phyloP scores from a whole-genome alignment of 2,888 invertebrate species.

The Tiliacea citrago region DNA sequence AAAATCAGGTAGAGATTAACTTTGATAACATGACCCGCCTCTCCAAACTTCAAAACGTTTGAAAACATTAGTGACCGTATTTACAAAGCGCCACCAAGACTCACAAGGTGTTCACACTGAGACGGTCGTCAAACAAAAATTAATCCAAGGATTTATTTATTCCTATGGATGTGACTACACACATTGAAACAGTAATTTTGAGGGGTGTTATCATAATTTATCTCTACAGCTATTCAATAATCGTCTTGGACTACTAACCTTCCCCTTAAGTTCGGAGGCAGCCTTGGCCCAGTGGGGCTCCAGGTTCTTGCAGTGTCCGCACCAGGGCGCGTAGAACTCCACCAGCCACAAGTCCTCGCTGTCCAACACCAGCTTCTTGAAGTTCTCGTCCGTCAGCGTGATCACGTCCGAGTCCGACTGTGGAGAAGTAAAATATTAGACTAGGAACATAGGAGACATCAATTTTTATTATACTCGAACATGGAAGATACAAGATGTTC shows the following conservation, averaged over 20 bases:
- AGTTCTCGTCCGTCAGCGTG: slow-evolving; percentile 98
- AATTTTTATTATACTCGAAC: background rate
- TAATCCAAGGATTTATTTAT: too few species aligned
- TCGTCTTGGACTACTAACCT: slow-evolving; percentile 87
- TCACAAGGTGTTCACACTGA: too few species aligned
- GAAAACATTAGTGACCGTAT: too few species aligned
- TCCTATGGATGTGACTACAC: too few species aligned
- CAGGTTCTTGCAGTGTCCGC: slow-evolving; percentile 98
- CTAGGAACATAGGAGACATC: slow-evolving; percentile 36
- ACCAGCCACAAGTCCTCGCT: slow-evolving; percentile 99
- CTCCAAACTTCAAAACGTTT: too few species aligned
- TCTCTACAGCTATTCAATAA: background rate
- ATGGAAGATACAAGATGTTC: background rate
- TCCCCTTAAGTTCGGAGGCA: slow-evolving; percentile 98
- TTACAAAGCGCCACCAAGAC: too few species aligned
- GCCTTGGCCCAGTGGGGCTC: slow-evolving; percentile 99
- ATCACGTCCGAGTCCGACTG: slow-evolving; percentile 93
- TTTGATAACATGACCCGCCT: too few species aligned
- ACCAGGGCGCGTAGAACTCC: slow-evolving; percentile 99
- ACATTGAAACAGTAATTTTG: too few species aligned
- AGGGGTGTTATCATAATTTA: too few species aligned
- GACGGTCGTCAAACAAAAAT: too few species aligned
- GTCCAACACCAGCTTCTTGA: slow-evolving; percentile 96
- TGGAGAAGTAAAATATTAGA: slow-evolving; percentile 44
- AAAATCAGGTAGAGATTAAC: too few species aligned